These are phyloP conservation scores for Branchinecta sandiegonensis DNA, from an alignment of 2,888 invertebrate genomes.

Conservation along the genomic window DNA sequence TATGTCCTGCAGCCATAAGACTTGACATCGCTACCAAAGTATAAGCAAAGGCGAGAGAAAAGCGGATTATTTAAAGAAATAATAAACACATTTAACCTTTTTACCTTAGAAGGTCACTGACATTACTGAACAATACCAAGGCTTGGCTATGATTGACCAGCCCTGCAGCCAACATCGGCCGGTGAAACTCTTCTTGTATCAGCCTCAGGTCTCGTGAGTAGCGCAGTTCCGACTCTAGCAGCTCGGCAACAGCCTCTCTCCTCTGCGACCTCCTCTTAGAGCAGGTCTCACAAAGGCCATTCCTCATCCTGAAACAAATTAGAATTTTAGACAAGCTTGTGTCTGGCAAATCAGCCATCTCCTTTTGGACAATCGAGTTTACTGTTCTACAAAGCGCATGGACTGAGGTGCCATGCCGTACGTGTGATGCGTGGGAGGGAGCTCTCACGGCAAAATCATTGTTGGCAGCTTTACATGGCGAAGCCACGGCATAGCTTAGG, in stretches of 20 bases:
- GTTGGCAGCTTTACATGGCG: too few relatives aligned
- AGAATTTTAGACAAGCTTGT: too few relatives aligned
- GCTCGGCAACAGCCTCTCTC: constrained; percentile 85
- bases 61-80: background rate
- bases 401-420: too few relatives aligned
- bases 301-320: background rate
- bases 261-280: constrained; percentile 72
- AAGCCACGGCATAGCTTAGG: too few relatives aligned
- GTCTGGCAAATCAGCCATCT: too few relatives aligned
- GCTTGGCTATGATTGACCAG: constrained; percentile 71
- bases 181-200: constrained; percentile 79
- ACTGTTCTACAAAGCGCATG: too few relatives aligned
- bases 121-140: background rate
- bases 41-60: background rate
- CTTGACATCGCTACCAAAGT: background rate
- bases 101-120: constrained; percentile 1
- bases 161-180: constrained; percentile 84
- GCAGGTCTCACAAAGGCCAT: constrained; percentile 59
- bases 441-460: too few relatives aligned
- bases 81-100: background rate
- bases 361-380: too few relatives aligned
- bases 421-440: too few relatives aligned
- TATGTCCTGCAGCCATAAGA: too few relatives aligned
- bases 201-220: constrained; percentile 85
- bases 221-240: constrained; percentile 89